Percentiles rank a stretch among this genome's conserved stretches.
phyloP scores from a whole-genome alignment of 2,797 vertebrate genomes.

The Scomberomorus guttatus region DNA sequence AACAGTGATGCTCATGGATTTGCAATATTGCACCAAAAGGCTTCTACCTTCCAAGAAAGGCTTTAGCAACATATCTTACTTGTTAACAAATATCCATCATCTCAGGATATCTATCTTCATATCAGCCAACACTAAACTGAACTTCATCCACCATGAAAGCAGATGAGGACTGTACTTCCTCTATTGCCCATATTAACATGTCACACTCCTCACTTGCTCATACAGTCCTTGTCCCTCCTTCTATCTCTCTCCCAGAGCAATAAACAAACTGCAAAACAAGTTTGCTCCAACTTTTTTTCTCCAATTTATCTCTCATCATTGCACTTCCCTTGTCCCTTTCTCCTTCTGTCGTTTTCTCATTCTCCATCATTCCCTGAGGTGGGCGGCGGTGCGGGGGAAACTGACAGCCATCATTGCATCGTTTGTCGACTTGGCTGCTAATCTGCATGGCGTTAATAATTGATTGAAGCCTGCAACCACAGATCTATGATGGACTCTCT shows the following conservation, averaged over 20 bases:
- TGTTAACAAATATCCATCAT: not conserved
- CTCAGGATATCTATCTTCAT: constrained; percentile 17
- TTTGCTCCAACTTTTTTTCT: constrained; percentile 47
- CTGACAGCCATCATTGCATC: constrained; percentile 81
- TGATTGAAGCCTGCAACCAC: constrained; percentile 80
- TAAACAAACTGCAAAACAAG: constrained; percentile 57
- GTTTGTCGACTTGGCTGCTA: constrained; percentile 80
- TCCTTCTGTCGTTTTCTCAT: constrained; percentile 54
- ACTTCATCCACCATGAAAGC: constrained; percentile 15
- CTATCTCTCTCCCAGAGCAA: constrained; percentile 36
- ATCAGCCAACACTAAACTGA: constrained; percentile 5
- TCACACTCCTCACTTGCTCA: constrained; percentile 27
- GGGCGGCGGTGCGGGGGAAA: constrained; percentile 64
- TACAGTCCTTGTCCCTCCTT: not conserved
- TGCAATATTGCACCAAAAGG: constrained; percentile 19
- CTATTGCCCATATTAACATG: constrained; percentile 18
- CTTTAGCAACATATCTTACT: constrained; percentile 11
- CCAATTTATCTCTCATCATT: constrained; percentile 49
- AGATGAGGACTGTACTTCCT: constrained; percentile 29
- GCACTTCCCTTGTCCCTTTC: constrained; percentile 41
- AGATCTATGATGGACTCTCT: constrained; percentile 77
- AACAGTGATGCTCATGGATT: constrained; percentile 1
- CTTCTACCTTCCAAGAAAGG: not conserved
- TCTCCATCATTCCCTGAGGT: constrained; percentile 67
- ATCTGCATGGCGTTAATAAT: constrained; percentile 89